Evolutionary conservation across 2,113 vertebrate genomes (phyloP), one percentile per base, ranked within the genome.

Genomic region (Petroica traversi): DNA sequence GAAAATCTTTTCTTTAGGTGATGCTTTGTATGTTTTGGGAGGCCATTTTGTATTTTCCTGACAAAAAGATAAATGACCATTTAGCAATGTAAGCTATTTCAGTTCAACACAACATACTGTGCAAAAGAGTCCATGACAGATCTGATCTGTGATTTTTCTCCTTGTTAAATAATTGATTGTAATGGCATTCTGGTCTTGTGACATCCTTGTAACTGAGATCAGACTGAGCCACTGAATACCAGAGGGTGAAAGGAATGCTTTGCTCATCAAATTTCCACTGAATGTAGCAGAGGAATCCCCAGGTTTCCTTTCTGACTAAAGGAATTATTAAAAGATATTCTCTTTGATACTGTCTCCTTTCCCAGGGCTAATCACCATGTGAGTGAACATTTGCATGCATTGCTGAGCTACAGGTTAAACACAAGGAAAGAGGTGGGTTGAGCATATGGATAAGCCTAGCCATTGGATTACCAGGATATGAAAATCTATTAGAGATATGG

Each of bases 341-440:
- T 73, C 54, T 79, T 88, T 88, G 90, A 83, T 80, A 75, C 54
- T 7, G 19, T 72, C 72, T 88, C 36, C 20, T 93, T 85, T 88
- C 36, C 57, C 52, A 59, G 69, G 48, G 69, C 87, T 95, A 94
- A 95, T 93, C 89, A 58, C 55, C 0, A 0, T 46, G 51, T 62
- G 58, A 90, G 33, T 14, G 72, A 89, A 74, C 46, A 80, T 94
- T 92, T 91, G 55, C 83, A 74, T 71, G 24, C 38, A 25, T n/a
- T 86, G 79, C 49, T 83, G 71, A 79, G 69, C 90, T 80, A 58
- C 75, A 85, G 63, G 82, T 93, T 85, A 68, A n/a, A 93, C 68
- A 81, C 34, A 19, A 68, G 67, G 43, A 17, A 80, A 67, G 48
- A 34, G 18, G 3, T 57, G 34, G 5, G 33, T n/a, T 88, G 69